Conservation (phyloP, 2,888 invertebrate species). For the Agonopterix arenella region DNA sequence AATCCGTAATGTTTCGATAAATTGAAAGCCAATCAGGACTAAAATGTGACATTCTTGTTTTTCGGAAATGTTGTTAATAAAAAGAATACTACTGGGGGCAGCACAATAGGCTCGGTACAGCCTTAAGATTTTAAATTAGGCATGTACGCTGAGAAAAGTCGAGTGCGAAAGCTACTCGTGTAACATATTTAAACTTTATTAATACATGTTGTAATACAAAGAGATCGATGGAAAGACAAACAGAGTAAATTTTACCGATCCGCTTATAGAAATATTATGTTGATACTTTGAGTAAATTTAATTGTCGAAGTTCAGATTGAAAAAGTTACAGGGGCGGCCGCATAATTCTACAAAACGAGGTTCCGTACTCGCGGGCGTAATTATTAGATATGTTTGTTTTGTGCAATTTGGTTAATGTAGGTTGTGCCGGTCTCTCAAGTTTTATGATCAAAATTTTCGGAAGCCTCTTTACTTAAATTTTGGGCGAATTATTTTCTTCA, state of each 20-base stretch:
- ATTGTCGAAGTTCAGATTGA: slow-evolving; percentile 73
- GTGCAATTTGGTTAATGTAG: slow-evolving; percentile 66
- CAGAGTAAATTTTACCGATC: slow-evolving; percentile 33
- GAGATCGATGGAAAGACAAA: slow-evolving; percentile 21
- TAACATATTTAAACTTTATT: too few species aligned
- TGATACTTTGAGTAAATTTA: slow-evolving; percentile 64
- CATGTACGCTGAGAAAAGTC: too few species aligned
- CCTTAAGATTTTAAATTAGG: too few species aligned
- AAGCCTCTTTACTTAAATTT: slow-evolving; percentile 35
- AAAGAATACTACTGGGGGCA: too few species aligned
- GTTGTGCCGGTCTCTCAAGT: slow-evolving; percentile 33
- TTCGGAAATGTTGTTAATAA: too few species aligned
- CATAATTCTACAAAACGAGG: slow-evolving; percentile 58
- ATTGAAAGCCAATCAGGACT: too few species aligned
- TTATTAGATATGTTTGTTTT: slow-evolving; percentile 67
- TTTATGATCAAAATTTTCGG: slow-evolving; percentile 49
- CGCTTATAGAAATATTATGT: slow-evolving; percentile 65
- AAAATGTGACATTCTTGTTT: too few species aligned
- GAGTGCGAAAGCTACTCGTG: too few species aligned
- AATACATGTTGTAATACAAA: too few species aligned
- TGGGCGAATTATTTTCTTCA: slow-evolving; percentile 46
- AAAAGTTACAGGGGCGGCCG: slow-evolving; percentile 61
- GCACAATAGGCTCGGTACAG: too few species aligned
- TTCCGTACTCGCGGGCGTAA: slow-evolving; percentile 44
- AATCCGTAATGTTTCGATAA: too few species aligned